phyloP scores from a whole-genome alignment of 2,888 invertebrate genomes.

The Chouioia cunea region DNA sequence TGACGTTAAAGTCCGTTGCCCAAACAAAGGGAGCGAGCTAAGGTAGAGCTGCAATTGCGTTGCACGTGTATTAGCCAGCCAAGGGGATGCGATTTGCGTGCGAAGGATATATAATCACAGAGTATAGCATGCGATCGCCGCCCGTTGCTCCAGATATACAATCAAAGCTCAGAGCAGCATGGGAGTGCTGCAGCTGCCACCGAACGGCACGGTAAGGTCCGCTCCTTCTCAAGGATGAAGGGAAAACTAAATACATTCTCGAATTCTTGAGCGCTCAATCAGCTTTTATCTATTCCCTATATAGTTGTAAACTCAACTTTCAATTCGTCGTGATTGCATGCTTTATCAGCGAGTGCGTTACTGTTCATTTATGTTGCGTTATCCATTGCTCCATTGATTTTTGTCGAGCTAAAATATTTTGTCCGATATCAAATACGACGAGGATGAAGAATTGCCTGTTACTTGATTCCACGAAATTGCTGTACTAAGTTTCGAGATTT shows the following conservation, averaged over 20 bases:
- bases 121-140: constrained; percentile 33
- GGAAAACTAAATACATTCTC: constrained; percentile 35
- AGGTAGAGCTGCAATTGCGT: not conserved
- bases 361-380: not conserved
- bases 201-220: constrained; percentile 54
- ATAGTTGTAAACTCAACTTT: not conserved
- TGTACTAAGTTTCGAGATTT: too few species aligned
- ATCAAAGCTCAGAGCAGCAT: too few species aligned
- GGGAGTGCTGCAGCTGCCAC: not conserved
- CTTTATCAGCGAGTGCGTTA: not conserved
- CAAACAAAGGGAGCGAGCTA: not conserved
- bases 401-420: not conserved
- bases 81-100: constrained; percentile 58
- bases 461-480: too few species aligned
- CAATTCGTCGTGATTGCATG: not conserved
- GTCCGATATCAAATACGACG: not conserved
- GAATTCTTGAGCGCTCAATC: constrained; percentile 52
- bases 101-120: constrained; percentile 37
- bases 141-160: constrained; percentile 59
- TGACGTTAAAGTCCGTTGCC: not conserved
- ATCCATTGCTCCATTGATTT: not conserved
- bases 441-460: too few species aligned
- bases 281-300: constrained; percentile 27
- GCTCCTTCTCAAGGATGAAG: constrained; percentile 58
- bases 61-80: constrained; percentile 3